phyloP scores from a whole-genome alignment of 2,888 invertebrate genomes.

The Amiota mariae region DNA sequence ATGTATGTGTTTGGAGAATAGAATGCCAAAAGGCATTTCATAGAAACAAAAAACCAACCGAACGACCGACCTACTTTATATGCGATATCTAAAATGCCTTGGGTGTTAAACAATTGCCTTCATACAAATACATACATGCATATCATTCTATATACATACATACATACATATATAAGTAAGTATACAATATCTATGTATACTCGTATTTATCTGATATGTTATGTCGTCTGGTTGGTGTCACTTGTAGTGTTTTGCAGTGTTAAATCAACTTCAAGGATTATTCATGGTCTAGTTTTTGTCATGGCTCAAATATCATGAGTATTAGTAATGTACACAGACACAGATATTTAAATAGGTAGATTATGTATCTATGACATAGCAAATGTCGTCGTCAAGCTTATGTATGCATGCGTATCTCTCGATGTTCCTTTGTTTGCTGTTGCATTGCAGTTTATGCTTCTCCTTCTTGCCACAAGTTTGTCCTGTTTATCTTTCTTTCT shows the following conservation, averaged over 20 bases:
- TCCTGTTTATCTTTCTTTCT: no score
- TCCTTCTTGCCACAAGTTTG: no score
- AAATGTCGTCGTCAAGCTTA: no score
- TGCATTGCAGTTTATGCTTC: no score
- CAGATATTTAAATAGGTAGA: no score
- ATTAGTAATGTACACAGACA: not conserved
- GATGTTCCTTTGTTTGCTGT: no score
- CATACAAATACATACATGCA: not conserved
- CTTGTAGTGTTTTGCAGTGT: not conserved
- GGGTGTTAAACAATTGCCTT: not conserved
- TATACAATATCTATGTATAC: not conserved
- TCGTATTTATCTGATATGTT: no score
- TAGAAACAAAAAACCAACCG: not conserved
- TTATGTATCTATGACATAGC: no score
- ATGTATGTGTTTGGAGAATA: no score
- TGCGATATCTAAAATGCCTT: not conserved
- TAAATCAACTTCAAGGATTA: slow-evolving; percentile 22
- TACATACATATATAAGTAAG: not conserved
- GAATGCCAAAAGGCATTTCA: no score
- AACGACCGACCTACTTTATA: slow-evolving; percentile 28
- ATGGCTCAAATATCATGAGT: not conserved
- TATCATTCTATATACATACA: not conserved
- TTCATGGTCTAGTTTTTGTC: slow-evolving; percentile 31
- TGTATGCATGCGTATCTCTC: no score
- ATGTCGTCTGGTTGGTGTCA: slow-evolving; percentile 10